A percentile compares a stretch with the other conserved stretches of the same genome.
These are phyloP conservation scores for Catalaphyllia jardinei DNA, from an alignment of 64 coral and sea anemone species.

Conservation along the genomic window DNA sequence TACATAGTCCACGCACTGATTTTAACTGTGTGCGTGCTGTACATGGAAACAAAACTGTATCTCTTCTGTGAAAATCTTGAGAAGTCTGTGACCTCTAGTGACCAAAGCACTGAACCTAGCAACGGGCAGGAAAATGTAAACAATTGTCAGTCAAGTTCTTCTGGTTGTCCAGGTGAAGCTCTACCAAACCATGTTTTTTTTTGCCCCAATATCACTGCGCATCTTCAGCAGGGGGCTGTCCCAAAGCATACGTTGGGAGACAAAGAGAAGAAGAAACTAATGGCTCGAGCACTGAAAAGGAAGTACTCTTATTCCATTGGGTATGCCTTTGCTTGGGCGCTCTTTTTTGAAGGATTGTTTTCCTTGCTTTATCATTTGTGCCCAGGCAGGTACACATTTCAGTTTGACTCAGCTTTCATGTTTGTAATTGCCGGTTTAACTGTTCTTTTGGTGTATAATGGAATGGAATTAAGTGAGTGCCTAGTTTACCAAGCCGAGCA, in stretches of 20 bases:
- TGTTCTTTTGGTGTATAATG: too few relatives aligned
- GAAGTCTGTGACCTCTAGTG: neutral
- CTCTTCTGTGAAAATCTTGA: constrained; percentile 4
- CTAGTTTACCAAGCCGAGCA: neutral
- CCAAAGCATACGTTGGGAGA: too few relatives aligned
- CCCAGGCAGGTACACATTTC: constrained; percentile 61
- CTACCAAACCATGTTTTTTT: too few relatives aligned
- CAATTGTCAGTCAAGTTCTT: too few relatives aligned
- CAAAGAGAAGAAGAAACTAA: too few relatives aligned
- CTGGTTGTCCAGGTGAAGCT: too few relatives aligned
- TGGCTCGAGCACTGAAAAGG: too few relatives aligned
- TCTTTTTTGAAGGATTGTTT: constrained; percentile 71
- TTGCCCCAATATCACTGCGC: constrained; percentile 21
- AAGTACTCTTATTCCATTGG: constrained; percentile 67
- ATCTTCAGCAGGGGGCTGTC: constrained; percentile 45
- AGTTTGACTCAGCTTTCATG: too few relatives aligned
- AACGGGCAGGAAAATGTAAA: too few relatives aligned
- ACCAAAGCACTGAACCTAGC: neutral
- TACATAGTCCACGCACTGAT: constrained; percentile 57
- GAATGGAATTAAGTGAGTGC: constrained; percentile 19
- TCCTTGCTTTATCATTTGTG: constrained; percentile 73
- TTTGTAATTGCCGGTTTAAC: too few relatives aligned
- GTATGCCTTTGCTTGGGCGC: constrained; percentile 79
- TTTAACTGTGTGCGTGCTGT: constrained; percentile 26
- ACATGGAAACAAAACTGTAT: constrained; percentile 9